Conservation (phyloP, 2,888 invertebrate genomes). For the Papilio elwesi region DNA sequence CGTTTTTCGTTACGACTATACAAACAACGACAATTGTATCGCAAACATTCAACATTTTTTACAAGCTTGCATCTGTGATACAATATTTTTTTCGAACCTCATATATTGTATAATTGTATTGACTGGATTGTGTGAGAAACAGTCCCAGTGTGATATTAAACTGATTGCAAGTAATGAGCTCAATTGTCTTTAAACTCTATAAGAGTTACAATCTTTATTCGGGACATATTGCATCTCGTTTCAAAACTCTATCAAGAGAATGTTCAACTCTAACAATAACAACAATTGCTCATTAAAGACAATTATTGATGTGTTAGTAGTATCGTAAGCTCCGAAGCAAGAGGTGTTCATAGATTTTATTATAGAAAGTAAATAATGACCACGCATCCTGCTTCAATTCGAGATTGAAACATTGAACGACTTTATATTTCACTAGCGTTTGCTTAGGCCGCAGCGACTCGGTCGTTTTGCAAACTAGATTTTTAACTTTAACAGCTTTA, state of each 20-base stretch:
- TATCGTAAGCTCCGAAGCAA: too few relatives aligned
- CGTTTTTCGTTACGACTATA: conserved; percentile 76
- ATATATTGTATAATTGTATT: background rate
- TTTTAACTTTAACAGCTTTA: conserved; percentile 16
- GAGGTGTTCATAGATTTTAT: background rate
- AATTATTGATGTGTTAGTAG: too few relatives aligned
- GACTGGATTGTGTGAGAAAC: too few relatives aligned
- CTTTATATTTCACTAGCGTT: background rate
- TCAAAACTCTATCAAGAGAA: too few relatives aligned
- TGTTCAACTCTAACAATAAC: too few relatives aligned
- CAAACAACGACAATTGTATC: conserved; percentile 74
- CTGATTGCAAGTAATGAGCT: too few relatives aligned
- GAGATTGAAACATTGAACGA: conserved; percentile 4
- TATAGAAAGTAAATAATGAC: background rate
- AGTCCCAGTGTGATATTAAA: too few relatives aligned
- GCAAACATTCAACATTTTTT: conserved; percentile 71
- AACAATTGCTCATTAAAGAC: too few relatives aligned
- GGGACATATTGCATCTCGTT: too few relatives aligned
- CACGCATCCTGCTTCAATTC: background rate
- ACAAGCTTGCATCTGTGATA: conserved; percentile 2
- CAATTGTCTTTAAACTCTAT: too few relatives aligned
- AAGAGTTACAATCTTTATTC: too few relatives aligned
- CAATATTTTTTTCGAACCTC: conserved; percentile 41
- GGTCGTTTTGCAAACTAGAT: conserved; percentile 12
- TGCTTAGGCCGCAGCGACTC: background rate